Conservation (phyloP, 2,113 vertebrate genomes). For the Xenopus borealis region DNA sequence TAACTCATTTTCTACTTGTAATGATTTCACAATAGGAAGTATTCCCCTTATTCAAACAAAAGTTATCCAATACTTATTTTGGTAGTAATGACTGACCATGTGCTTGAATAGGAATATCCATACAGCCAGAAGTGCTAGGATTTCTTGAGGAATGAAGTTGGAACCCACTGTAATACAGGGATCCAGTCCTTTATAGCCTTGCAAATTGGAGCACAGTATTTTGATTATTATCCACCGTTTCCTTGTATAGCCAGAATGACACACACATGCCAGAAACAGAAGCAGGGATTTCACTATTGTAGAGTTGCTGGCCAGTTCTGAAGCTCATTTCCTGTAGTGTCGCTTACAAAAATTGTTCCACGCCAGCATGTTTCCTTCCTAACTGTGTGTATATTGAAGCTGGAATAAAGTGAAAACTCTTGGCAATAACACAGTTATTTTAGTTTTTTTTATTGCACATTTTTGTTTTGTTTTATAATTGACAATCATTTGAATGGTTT, state of each 20-base stretch:
- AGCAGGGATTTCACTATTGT: conserved; percentile 32
- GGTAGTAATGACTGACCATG: too few relatives aligned
- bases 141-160: too few relatives aligned
- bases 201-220: conserved; percentile 1
- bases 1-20: too few relatives aligned
- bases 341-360: conserved; percentile 33
- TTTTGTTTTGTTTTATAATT: conserved; percentile 40
- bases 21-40: too few relatives aligned
- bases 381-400: conserved; percentile 7
- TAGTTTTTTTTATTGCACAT: conserved; percentile 5
- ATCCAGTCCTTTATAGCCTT: neutral
- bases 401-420: conserved; percentile 33
- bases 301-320: conserved; percentile 35
- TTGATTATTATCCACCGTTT: conserved; percentile 15
- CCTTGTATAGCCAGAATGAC: conserved; percentile 2
- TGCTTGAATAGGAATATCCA: too few relatives aligned
- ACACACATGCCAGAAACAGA: conserved; percentile 28
- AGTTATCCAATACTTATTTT: too few relatives aligned
- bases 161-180: neutral
- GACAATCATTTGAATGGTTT: conserved; percentile 14
- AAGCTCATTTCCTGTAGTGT: conserved; percentile 38
- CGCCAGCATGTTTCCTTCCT: conserved; percentile 27
- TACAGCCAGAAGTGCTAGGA: too few relatives aligned
- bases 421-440: conserved; percentile 19
- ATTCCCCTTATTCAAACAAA: too few relatives aligned